Percentiles rank a stretch among this genome's conserved stretches.
These are phyloP conservation scores for Lasioglossum calceatum DNA, from an alignment of 2,888 invertebrate genomes.

Conservation along the genomic window DNA sequence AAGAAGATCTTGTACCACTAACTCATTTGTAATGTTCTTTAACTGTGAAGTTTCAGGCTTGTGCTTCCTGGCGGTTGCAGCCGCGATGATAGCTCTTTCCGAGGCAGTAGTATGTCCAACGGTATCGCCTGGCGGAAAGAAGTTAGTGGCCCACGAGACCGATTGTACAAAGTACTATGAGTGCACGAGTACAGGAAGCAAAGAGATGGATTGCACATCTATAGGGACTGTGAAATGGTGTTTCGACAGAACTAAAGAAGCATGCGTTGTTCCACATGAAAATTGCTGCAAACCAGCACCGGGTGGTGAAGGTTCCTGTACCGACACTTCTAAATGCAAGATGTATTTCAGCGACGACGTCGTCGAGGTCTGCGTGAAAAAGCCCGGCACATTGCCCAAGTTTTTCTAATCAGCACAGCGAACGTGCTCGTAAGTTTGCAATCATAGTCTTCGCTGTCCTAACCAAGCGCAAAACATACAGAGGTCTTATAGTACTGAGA, in stretches of 20 bases:
- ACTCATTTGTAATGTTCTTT: too few relatives aligned
- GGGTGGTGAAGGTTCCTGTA: not conserved
- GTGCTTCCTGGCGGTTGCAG: not conserved
- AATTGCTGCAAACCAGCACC: not conserved
- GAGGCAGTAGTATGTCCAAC: not conserved
- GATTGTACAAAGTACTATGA: not conserved
- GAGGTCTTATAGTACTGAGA: too few relatives aligned
- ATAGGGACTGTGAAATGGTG: accelerated
- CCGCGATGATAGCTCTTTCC: not conserved
- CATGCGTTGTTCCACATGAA: accelerated
- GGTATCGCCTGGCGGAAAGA: too few relatives aligned
- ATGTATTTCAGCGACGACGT: not conserved
- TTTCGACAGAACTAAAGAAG: accelerated
- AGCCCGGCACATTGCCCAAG: not conserved
- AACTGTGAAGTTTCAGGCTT: not conserved
- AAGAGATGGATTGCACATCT: accelerated
- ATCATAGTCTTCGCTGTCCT: too few relatives aligned
- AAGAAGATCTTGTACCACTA: too few relatives aligned
- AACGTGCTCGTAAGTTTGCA: too few relatives aligned
- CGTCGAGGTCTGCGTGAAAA: not conserved
- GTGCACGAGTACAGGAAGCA: accelerated
- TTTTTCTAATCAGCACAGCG: too few relatives aligned
- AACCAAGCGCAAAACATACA: too few relatives aligned
- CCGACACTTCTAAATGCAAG: not conserved
- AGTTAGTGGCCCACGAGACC: not conserved